Evolutionary conservation across 2,797 vertebrate genomes (phyloP), one percentile per base, ranked within the genome.

Genomic region (Megalops cyprinoides): DNA sequence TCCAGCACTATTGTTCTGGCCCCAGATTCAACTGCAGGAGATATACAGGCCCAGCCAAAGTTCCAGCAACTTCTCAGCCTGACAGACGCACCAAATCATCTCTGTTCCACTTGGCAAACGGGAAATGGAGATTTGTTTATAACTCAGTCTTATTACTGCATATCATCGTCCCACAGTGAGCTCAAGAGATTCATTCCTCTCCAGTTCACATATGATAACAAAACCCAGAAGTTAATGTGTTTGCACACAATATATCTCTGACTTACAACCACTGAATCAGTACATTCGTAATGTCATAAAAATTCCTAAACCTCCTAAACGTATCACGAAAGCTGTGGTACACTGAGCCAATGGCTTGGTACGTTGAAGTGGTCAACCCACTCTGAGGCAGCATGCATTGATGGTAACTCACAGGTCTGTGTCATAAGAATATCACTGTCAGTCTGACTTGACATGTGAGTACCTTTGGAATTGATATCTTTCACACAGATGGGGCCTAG

Each of bases 11-110:
- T 3, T 14, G 12, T 51, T 37, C 18, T 46, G 46, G 74, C 58
- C 76, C 77, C 51, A 34, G 42, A 39, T 65, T 34, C 80, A 49
- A 49, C 48, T 62, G 71, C n/a, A 77, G 12, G 73, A 83, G 46
- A 76, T 80, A 82, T 51, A 74, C 80, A 80, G 79, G 82, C 74
- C 69, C 55, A 85, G 82, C 77, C 51, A n/a, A 53, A 23, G 79
- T 79, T 74, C 79, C 37, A 81, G 76, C 62, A 48, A 82, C 62
- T 77, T 74, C 46, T 77, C 75, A 81, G 56, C 76, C 56, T 46
- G 53, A 79, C 56, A 31, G 51, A 67, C 71, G 73, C 62, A 77
- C 77, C 77, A 71, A 80, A 71, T 74, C 79, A 80, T 42, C 20
- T 42, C 34, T 65, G 31, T 23, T 65, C 60, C 60, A 34, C 23